Evolutionary conservation across 92 coral and sea anemone genomes (phyloP).

Genomic region (Siderastrea siderea): DNA sequence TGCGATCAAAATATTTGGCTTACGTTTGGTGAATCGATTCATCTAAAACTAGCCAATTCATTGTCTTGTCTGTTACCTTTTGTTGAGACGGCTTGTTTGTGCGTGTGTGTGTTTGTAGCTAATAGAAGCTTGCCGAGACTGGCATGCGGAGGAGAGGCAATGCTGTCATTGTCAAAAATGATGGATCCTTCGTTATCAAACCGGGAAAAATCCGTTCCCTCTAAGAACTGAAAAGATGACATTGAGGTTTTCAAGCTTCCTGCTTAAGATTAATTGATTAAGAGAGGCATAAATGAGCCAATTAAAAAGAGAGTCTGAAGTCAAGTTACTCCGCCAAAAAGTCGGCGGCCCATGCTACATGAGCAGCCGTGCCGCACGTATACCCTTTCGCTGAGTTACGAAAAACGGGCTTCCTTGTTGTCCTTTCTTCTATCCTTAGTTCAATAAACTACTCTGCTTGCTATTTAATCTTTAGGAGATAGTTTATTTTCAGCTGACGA

Average conservation of each 20-base stretch:
- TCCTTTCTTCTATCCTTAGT: too few species aligned
- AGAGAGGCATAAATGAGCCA: neutral
- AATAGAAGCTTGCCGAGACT: neutral
- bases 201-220: neutral
- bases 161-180: neutral
- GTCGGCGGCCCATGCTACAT: too few species aligned
- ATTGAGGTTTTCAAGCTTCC: too few species aligned
- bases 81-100: neutral
- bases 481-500: too few species aligned
- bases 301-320: too few species aligned
- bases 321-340: too few species aligned
- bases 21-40: constrained; percentile 6
- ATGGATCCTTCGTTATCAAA: neutral
- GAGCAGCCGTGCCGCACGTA: too few species aligned
- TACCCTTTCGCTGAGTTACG: too few species aligned
- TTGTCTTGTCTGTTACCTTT: neutral
- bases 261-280: neutral
- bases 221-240: neutral
- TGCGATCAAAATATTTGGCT: constrained; percentile 35
- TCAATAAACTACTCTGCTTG: too few species aligned
- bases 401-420: too few species aligned
- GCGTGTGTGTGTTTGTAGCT: neutral
- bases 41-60: neutral
- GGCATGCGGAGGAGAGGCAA: neutral
- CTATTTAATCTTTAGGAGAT: too few species aligned